phyloP scores from a whole-genome alignment of 92 coral and sea anemone species.

The Bergia puertoricense region DNA sequence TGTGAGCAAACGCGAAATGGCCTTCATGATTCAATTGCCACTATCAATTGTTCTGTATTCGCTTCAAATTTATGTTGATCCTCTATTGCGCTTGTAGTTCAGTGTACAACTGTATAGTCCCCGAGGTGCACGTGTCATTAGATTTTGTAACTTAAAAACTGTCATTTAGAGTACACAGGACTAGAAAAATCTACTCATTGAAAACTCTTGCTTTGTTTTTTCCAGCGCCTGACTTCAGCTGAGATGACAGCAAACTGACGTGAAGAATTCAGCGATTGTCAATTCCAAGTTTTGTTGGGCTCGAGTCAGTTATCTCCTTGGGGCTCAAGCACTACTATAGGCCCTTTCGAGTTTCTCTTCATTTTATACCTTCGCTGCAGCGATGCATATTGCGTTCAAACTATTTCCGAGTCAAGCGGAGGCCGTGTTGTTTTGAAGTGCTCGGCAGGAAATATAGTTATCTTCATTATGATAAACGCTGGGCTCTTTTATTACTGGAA shows the following conservation, averaged over 20 bases:
- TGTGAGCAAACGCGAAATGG: background rate
- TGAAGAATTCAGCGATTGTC: conserved; percentile 1
- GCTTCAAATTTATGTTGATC: background rate
- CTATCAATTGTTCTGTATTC: background rate
- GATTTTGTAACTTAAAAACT: background rate
- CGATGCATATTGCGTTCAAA: conserved; percentile 27
- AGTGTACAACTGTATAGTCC: background rate
- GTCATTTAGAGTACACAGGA: conserved; percentile 7
- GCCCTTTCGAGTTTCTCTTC: background rate
- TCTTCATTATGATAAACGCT: conserved; percentile 39
- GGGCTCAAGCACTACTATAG: conserved; percentile 12
- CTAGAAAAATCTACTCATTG: background rate
- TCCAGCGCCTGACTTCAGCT: conserved; percentile 14
- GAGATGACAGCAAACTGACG: background rate
- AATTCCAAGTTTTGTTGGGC: background rate
- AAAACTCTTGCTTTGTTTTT: background rate
- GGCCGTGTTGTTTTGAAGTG: conserved; percentile 30
- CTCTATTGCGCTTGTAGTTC: background rate
- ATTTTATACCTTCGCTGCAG: conserved; percentile 27
- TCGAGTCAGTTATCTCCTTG: background rate
- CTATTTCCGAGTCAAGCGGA: conserved; percentile 43
- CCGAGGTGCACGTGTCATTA: background rate
- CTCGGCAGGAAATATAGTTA: conserved; percentile 41
- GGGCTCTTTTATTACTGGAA: conserved; percentile 26
- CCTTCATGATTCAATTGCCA: background rate